Percentiles rank a stretch among this genome's conserved stretches.
These are phyloP conservation scores for Heterodera carotae DNA, from an alignment of 1,140 invertebrate genomes.

Conservation along the genomic window DNA sequence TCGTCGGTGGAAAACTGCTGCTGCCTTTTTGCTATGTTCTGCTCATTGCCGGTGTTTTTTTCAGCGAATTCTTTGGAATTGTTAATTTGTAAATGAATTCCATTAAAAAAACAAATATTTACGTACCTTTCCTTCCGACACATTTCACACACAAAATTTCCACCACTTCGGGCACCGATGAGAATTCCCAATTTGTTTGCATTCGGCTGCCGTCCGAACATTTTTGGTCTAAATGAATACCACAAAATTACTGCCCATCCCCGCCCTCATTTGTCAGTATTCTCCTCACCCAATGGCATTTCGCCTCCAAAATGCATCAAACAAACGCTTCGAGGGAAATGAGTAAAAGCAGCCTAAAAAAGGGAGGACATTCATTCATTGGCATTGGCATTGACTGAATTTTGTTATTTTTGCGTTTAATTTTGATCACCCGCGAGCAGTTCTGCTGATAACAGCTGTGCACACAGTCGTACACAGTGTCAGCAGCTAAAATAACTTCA, in stretches of 20 bases:
- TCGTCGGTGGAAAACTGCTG: slow-evolving; percentile 6
- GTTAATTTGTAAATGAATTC: no score
- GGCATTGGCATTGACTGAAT: no score
- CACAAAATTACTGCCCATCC: slow-evolving; percentile 13
- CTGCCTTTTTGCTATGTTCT: not conserved
- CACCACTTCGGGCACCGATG: slow-evolving; percentile 60
- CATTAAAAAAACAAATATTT: not conserved
- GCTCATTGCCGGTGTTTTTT: slow-evolving; percentile 2
- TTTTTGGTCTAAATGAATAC: slow-evolving; percentile 16
- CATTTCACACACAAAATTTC: slow-evolving; percentile 54
- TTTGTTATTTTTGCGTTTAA: no score
- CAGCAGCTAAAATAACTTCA: slow-evolving; percentile 55
- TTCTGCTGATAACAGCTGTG: slow-evolving; percentile 52
- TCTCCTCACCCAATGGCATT: slow-evolving; percentile 18
- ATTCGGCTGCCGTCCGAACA: slow-evolving; percentile 17
- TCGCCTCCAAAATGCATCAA: slow-evolving; percentile 54
- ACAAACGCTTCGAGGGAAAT: slow-evolving; percentile 63
- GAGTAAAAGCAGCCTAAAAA: slow-evolving; percentile 58
- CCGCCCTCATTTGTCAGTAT: no score
- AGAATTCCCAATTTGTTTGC: slow-evolving; percentile 53
- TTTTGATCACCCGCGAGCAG: slow-evolving; percentile 37
- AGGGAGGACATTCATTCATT: no score
- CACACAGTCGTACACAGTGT: slow-evolving; percentile 59
- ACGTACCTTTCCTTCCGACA: slow-evolving; percentile 22
- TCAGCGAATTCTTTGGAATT: not conserved